These are phyloP conservation scores for Pyrrhia umbra DNA, from an alignment of 2,888 invertebrate species.

Conservation along the genomic window DNA sequence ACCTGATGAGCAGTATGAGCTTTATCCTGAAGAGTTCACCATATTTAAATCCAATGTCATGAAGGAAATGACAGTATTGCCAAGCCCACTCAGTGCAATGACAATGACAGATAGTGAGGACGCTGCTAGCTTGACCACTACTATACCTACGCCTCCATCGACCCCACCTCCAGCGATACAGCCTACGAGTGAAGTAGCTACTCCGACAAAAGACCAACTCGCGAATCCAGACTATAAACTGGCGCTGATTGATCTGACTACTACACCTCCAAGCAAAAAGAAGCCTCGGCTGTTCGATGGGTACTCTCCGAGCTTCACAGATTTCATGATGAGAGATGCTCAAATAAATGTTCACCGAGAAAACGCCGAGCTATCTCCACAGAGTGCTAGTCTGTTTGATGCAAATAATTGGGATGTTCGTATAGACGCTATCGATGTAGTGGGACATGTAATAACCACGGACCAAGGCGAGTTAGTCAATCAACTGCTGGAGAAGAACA, in stretches of 20 bases:
- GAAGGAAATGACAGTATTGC: too few relatives aligned
- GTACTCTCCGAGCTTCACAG: constrained; percentile 11
- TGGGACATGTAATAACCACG: not conserved
- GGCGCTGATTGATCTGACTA: constrained; percentile 12
- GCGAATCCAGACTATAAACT: constrained; percentile 9
- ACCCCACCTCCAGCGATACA: not conserved
- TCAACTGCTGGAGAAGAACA: constrained; percentile 4
- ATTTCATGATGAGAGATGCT: constrained; percentile 12
- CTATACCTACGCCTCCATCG: constrained; percentile 3
- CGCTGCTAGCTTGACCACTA: not conserved
- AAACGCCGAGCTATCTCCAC: constrained; percentile 37
- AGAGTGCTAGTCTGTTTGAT: constrained; percentile 1
- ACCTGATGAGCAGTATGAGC: constrained; percentile 15
- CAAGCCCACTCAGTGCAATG: not conserved
- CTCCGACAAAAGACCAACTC: constrained; percentile 1
- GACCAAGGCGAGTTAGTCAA: not conserved
- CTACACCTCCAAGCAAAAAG: constrained; percentile 9
- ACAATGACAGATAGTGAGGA: constrained; percentile 14
- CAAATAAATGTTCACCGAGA: constrained; percentile 13
- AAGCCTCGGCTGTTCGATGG: constrained; percentile 16
- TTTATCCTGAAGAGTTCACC: constrained; percentile 14
- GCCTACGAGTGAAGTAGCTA: not conserved
- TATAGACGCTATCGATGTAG: constrained; percentile 3
- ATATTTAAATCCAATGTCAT: not conserved
- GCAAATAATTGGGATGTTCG: constrained; percentile 3